Base-by-base conservation (phyloP, 2,888 invertebrate species). In the Acanthococcus lagerstroemiae region DNA sequence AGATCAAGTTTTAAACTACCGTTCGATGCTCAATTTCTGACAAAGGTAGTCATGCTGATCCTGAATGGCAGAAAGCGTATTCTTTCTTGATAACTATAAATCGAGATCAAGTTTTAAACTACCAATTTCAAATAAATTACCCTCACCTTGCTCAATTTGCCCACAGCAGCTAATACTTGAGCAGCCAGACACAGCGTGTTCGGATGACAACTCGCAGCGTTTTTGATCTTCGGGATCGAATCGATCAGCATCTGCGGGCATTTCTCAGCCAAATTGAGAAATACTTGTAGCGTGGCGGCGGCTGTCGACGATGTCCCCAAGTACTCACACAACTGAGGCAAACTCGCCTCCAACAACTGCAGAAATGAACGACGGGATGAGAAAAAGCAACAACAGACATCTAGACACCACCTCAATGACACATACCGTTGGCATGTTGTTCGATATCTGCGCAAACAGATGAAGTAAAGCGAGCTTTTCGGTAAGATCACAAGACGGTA, bases 391-490 rank as follows among this genome's bases (percentile, higher is more conserved):
- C 50, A 22, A 19, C 46, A 63, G 6, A 56, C n/a, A 15, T 7
- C 22, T 54, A 54, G 21, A 4, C 19, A 22, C 24, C 44, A 37
- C 15, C 15, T 15, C 15, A 54, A 24, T 37, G 57, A 44, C 66
- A 75, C 78, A 76, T 77, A 86, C 89, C 69, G 83, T 82, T 0
- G 91, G 87, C 71, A 88, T 85, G 70, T 87, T 82, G 72, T 85
- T 86, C 0, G 91, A 91, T 68, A 95, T 88, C 71, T 88, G 81
- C 66, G 87, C 84, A 74, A 92, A 88, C 55, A 95, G 80, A 70
- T 88, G 84, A 57, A 95, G 82, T 25, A 95, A 79, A 1, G 91
- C 89, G 72, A 88, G 81, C 75, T 89, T 87, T 77, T 95, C 95
- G 70, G 88, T 84, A 68, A 85, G 84, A 74, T 93, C 93, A 74